Conservation (phyloP, 1,140 invertebrate genomes). For the Matsumurasca onukii region DNA sequence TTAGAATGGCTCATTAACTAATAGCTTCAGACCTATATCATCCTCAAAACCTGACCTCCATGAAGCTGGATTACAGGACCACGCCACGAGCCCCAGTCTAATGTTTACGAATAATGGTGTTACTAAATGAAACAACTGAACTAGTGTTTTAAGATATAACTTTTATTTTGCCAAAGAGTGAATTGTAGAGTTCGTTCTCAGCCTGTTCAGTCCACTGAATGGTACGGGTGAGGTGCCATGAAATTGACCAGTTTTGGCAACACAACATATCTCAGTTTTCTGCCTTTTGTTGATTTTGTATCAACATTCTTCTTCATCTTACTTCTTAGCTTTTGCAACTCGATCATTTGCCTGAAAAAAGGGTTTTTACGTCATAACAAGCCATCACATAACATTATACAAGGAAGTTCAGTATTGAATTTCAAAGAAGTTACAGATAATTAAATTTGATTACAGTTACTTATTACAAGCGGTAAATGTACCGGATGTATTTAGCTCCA, state of each 20-base stretch:
- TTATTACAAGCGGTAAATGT: too few relatives aligned
- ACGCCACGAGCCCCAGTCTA: too few relatives aligned
- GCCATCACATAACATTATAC: too few relatives aligned
- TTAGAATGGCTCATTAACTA: too few relatives aligned
- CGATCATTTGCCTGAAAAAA: constrained; percentile 72
- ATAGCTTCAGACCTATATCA: too few relatives aligned
- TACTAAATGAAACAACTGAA: too few relatives aligned
- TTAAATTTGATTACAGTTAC: too few relatives aligned
- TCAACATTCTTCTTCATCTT: constrained; percentile 45
- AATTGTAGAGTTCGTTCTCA: constrained; percentile 78
- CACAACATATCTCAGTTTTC: constrained; percentile 86
- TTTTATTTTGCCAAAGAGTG: constrained; percentile 72
- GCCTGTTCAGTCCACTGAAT: constrained; percentile 75
- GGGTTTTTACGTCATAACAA: constrained; percentile 5
- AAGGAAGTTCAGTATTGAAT: neutral
- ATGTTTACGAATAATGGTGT: too few relatives aligned
- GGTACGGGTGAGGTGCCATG: constrained; percentile 78
- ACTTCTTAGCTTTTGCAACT: constrained; percentile 77
- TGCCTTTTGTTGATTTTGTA: constrained; percentile 64
- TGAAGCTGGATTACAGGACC: too few relatives aligned
- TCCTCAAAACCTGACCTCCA: too few relatives aligned
- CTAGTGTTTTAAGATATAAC: too few relatives aligned
- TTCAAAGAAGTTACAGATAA: neutral
- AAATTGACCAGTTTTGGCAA: constrained; percentile 92
- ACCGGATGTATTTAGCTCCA: too few relatives aligned